Conservation (phyloP, 1,140 invertebrate species). For the Apis dorsata region DNA sequence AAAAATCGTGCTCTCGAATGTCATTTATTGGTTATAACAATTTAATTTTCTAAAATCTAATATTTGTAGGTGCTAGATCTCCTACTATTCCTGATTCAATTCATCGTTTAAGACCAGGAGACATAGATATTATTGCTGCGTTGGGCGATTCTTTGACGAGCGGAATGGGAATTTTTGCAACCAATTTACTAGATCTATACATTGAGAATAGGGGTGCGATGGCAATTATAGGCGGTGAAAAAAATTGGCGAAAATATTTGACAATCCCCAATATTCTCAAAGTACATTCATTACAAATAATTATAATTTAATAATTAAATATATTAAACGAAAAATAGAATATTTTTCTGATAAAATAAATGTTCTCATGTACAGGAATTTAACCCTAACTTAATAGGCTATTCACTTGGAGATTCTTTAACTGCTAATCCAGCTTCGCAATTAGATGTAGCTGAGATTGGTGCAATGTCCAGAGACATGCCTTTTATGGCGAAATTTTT, state of each 20-base stretch:
- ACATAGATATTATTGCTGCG: slow-evolving; percentile 85
- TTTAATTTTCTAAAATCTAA: background rate
- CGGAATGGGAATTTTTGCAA: slow-evolving; percentile 81
- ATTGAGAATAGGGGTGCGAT: slow-evolving; percentile 80
- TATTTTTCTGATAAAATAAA: background rate
- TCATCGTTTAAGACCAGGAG: slow-evolving; percentile 83
- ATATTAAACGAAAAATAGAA: background rate
- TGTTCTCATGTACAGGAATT: slow-evolving; percentile 78
- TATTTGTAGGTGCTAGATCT: slow-evolving; percentile 64
- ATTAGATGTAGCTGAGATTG: slow-evolving; percentile 84
- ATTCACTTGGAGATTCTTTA: slow-evolving; percentile 79
- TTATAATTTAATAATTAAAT: too few relatives aligned
- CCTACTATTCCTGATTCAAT: slow-evolving; percentile 78
- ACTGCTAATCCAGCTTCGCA: slow-evolving; percentile 78
- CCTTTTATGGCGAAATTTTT: slow-evolving; percentile 83
- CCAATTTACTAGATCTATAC: slow-evolving; percentile 74
- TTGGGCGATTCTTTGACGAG: slow-evolving; percentile 87
- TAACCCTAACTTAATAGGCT: slow-evolving; percentile 84
- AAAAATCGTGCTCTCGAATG: too few relatives aligned
- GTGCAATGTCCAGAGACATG: slow-evolving; percentile 82
- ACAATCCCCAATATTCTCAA: slow-evolving; percentile 78
- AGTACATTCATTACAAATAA: slow-evolving; percentile 44
- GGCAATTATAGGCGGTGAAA: slow-evolving; percentile 81
- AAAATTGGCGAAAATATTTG: slow-evolving; percentile 81
- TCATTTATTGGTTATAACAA: too few relatives aligned